Percentiles rank a stretch among this genome's conserved stretches.
Evolutionary conservation across 2,113 vertebrate species (phyloP).

Genomic region (Cnemophilus loriae): DNA sequence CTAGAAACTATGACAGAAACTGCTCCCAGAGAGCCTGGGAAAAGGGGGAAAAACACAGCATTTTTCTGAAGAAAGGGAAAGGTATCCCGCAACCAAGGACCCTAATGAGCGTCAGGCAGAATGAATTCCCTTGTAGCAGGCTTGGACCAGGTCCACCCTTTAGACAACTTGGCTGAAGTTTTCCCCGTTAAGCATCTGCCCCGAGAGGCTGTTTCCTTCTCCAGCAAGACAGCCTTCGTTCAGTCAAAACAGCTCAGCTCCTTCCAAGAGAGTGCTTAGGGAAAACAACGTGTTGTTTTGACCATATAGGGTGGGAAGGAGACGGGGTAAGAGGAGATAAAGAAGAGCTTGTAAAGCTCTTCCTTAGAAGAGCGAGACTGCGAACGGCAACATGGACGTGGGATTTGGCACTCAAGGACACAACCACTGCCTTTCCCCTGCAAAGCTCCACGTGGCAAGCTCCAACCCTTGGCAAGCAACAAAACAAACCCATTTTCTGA

Average conservation of each 20-base stretch:
- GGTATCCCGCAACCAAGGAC: not conserved
- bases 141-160: not conserved
- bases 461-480: not conserved
- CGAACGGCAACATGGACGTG: rapidly evolving
- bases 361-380: not conserved
- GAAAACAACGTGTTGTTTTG: not conserved
- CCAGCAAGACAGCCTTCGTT: not conserved
- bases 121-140: not conserved
- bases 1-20: conserved; percentile 34
- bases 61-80: not conserved
- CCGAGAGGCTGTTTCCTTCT: not conserved
- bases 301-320: not conserved
- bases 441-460: not conserved
- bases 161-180: not conserved
- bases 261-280: not conserved
- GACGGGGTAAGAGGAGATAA: not conserved
- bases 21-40: conserved; percentile 2
- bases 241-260: conserved; percentile 13
- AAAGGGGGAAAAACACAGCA: not conserved
- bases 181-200: not conserved
- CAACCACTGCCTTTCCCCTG: not conserved
- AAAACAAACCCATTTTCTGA: not conserved
- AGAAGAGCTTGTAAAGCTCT: not conserved
- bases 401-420: not conserved
- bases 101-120: not conserved